Evolutionary conservation across 2,888 invertebrate species (phyloP), one percentile per base, ranked within the genome.

Genomic region (Lasioglossum leucozonium): DNA sequence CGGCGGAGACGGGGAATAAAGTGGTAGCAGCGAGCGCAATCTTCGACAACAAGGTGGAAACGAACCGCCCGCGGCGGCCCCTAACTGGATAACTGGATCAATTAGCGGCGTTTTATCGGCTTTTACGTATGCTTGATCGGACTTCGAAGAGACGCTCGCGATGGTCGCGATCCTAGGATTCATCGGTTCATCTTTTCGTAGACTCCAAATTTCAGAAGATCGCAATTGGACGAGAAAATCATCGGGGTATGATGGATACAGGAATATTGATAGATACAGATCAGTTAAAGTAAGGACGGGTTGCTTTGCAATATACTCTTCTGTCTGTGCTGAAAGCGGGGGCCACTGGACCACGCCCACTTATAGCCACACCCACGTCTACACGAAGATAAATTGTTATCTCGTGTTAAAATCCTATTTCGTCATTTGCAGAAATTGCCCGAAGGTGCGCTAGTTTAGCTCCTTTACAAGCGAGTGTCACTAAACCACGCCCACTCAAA

Each of bases 1-100:
- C 51, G 8, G 37, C n/a, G 10, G 4, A 37, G 11, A 8, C 18
- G 58, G 22, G 44, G 37, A 26, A 72, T 58, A 69, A 69, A 47
- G 55, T 79, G 75, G 37, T 62, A 34, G 26, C 11, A 0, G 34
- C 10, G 58, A 62, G 55, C 47, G 58, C 75, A 71, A 75, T 81
- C 55, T 65, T 40, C 55, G 44, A 58, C 73, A 73, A 74, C 73
- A 22, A 82, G n/a, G 16, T 69, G 67, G 37, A 81, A 81, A 30
- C 13, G 67, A 67, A 37, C 16, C n/a, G 55, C 42, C 44, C 11
- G 4, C 40, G 62, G 11, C 82, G 47, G 51, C 10, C 26, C 62
- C 18, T 40, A 18, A 18, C 13, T 30, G 5, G n/a, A n/a, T 65
- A 67, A 73, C 30, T 34, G 34, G 18, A 18, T 67, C 72, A 75